Evolutionary conservation across 2,888 invertebrate genomes (phyloP).

Genomic region (Ecdyonurus torrentis): DNA sequence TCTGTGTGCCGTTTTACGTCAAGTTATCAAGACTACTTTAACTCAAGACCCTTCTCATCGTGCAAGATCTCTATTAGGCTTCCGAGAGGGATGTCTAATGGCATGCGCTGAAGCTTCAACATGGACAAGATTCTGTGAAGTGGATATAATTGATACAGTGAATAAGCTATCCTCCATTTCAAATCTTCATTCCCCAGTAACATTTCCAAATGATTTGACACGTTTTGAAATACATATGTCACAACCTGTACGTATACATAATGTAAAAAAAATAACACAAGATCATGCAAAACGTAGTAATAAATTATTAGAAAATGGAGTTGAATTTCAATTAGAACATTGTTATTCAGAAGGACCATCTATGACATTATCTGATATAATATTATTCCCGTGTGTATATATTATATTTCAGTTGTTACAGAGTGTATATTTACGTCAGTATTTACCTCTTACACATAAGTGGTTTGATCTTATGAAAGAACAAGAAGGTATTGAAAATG

Average conservation of each 20-base stretch:
- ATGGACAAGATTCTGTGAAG: slow-evolving; percentile 88
- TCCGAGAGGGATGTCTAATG: slow-evolving; percentile 59
- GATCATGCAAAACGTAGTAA: slow-evolving; percentile 30
- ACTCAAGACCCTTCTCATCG: slow-evolving; percentile 26
- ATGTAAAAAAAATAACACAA: slow-evolving; percentile 58
- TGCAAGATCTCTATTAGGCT: slow-evolving; percentile 43
- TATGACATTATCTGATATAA: slow-evolving; percentile 67
- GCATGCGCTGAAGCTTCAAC: slow-evolving; percentile 70
- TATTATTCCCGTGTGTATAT: slow-evolving; percentile 54
- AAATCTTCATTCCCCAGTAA: slow-evolving; percentile 9
- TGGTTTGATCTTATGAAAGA: slow-evolving; percentile 39
- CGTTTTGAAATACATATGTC: slow-evolving; percentile 71
- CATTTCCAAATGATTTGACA: slow-evolving; percentile 48
- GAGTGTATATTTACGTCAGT: slow-evolving; percentile 21
- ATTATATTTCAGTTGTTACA: slow-evolving; percentile 36
- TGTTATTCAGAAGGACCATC: slow-evolving; percentile 67
- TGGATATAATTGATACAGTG: slow-evolving; percentile 47
- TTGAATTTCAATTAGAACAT: slow-evolving; percentile 35
- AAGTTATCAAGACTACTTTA: slow-evolving; percentile 22
- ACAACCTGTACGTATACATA: slow-evolving; percentile 70
- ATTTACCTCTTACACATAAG: slow-evolving; percentile 41
- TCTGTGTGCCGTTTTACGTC: slow-evolving; percentile 52
- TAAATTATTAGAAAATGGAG: slow-evolving; percentile 20
- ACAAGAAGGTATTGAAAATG: slow-evolving; percentile 15
- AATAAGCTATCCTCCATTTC: slow-evolving; percentile 25